phyloP scores from a whole-genome alignment of 1,140 invertebrate genomes.

The Sycobia sp. region DNA sequence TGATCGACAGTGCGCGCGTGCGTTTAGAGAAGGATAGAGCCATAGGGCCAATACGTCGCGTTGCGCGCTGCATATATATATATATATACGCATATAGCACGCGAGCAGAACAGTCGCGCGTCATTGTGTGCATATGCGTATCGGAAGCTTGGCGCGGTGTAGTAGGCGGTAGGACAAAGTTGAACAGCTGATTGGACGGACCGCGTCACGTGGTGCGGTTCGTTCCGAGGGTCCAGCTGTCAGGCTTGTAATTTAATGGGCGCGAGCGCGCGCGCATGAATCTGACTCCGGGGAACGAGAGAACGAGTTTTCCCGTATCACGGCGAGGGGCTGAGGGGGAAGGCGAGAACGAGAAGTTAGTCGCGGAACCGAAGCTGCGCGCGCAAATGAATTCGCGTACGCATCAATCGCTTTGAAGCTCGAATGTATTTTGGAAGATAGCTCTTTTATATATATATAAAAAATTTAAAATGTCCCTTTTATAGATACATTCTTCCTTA shows the following conservation, averaged over 20 bases:
- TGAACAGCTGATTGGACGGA: conserved; percentile 62
- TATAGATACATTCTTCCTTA: no score
- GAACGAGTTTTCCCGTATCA: no score
- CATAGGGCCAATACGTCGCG: background rate
- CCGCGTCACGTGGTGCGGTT: background rate
- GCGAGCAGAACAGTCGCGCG: no score
- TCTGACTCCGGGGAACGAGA: no score
- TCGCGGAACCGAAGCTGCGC: conserved; percentile 1
- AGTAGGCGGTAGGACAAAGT: conserved; percentile 66
- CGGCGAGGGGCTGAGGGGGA: background rate
- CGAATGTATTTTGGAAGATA: no score
- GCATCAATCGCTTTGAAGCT: no score
- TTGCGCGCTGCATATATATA: conserved; percentile 39
- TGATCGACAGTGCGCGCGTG: background rate
- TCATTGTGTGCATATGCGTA: no score
- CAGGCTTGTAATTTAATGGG: background rate
- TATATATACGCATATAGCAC: no score
- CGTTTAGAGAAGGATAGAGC: background rate
- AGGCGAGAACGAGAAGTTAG: background rate
- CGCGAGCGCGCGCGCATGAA: background rate
- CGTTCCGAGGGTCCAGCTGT: background rate
- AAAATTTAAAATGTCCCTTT: no score
- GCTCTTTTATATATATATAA: no score
- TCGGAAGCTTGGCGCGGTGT: conserved; percentile 49
- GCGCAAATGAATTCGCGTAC: no score